Base-by-base conservation (phyloP, 2,797 vertebrate genomes). In the Morus bassanus region DNA sequence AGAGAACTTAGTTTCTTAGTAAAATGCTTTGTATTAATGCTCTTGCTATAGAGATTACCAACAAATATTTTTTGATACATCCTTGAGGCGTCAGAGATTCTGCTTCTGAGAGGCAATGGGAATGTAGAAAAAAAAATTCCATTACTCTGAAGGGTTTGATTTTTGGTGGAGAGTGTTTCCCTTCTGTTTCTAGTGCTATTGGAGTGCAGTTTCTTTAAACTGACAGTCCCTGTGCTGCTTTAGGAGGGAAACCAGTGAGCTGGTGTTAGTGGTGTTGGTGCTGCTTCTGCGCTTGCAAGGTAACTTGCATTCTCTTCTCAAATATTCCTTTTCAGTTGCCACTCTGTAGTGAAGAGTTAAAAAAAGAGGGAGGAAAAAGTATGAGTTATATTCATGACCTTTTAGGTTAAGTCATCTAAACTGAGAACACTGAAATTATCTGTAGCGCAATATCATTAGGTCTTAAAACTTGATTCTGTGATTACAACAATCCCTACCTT, bases 381-480 rank as follows among this genome's bases (percentile, higher is more conserved):
- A 24, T 13, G 4, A 11, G 3, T 92, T 90, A 39, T 37, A 53
- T 85, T 85, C 16, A 9, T 39, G 57, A 82, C 93, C 76, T 95
- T 90, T 61, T 46, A 73, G 69, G 65, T 87, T 81, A 88, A 90
- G 87, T 82, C 33, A n/a, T 92, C 91, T 78, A 92, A 94, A 96
- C 85, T 6, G 41, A 91, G 84, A 74, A 46, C 3, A 7, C 63
- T 95, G 65, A 54, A 92, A 91, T 95, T 91, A 89, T 21, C 93
- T 81, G 69, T 15, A 41, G 74, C 84, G 68, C 21, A 39, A 31
- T 91, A 89, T 90, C 77, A 18, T 82, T 18, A 70, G 39, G 51
- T 91, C 64, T 96, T 95, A 86, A 91, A 97, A 72, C 39, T 50
- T 56, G 45, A 50, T 93, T 94, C 91, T 93, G 79, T 59, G 74